These are phyloP conservation scores for Porites rus DNA, from an alignment of 92 coral and sea anemone species.

Conservation along the genomic window DNA sequence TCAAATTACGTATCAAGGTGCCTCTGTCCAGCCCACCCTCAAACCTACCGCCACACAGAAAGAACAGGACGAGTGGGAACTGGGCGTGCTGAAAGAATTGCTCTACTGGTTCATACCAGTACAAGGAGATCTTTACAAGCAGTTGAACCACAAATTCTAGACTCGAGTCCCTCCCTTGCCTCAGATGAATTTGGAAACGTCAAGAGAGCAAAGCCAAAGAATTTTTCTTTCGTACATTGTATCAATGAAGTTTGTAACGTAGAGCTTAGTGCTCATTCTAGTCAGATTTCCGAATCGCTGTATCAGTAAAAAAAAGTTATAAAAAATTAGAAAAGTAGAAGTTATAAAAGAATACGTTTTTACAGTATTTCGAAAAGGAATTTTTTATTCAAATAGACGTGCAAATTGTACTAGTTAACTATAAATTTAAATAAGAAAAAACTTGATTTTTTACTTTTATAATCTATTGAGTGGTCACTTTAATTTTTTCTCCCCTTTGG, in stretches of 20 bases:
- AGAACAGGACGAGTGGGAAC: slow-evolving; percentile 63
- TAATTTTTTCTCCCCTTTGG: too few species aligned
- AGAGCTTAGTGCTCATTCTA: slow-evolving; percentile 57
- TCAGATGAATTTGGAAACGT: neutral
- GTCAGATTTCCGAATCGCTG: neutral
- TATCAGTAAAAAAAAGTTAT: neutral
- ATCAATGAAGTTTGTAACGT: slow-evolving; percentile 62
- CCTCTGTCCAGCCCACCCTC: slow-evolving; percentile 42
- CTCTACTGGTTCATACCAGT: slow-evolving; percentile 51
- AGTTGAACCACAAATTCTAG: neutral
- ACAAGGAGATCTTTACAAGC: slow-evolving; percentile 33
- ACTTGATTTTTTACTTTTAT: too few species aligned
- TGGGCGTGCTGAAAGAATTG: slow-evolving; percentile 62
- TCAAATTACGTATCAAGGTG: slow-evolving; percentile 24
- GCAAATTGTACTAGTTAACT: too few species aligned
- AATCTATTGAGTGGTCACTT: too few species aligned
- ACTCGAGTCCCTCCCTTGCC: neutral
- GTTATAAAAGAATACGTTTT: too few species aligned
- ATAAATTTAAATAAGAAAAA: too few species aligned
- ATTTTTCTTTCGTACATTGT: slow-evolving; percentile 59
- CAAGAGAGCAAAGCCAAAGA: neutral
- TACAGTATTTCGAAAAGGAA: too few species aligned
- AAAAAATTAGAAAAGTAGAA: neutral
- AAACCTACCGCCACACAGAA: slow-evolving; percentile 64
- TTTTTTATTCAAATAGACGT: too few species aligned